These are phyloP conservation scores for Mesopsocus fuscifrons DNA, from an alignment of 2,888 invertebrate species.

Conservation along the genomic window DNA sequence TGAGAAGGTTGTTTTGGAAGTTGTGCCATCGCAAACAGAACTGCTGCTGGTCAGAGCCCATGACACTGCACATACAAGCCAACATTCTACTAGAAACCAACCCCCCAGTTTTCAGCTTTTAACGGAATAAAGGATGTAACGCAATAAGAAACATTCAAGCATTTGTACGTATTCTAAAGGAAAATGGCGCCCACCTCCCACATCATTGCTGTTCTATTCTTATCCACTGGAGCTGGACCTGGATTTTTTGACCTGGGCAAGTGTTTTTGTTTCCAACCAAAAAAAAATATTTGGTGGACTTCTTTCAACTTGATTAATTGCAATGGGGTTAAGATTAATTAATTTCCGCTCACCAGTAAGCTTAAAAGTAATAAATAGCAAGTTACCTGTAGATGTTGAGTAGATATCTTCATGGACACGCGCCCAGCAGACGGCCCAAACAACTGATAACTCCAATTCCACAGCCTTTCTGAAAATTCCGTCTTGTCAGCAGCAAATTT, in stretches of 20 bases:
- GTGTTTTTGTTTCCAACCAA: not conserved
- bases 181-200: constrained; percentile 10
- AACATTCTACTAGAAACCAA: not conserved
- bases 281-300: too few species aligned
- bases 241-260: constrained; percentile 10
- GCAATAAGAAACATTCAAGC: too few species aligned
- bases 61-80: constrained; percentile 12
- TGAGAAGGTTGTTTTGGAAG: constrained; percentile 54
- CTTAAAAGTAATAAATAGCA: not conserved
- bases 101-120: not conserved
- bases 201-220: constrained; percentile 10
- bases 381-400: not conserved
- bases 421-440: constrained; percentile 10
- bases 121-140: not conserved
- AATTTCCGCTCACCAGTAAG: not conserved
- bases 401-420: constrained; percentile 8
- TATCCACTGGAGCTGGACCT: constrained; percentile 10
- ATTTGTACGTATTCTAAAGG: constrained; percentile 2
- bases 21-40: constrained; percentile 77
- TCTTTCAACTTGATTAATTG: too few species aligned
- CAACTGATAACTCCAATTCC: constrained; percentile 9
- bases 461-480: too few species aligned
- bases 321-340: too few species aligned
- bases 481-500: too few species aligned
- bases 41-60: constrained; percentile 45